phyloP scores from a whole-genome alignment of 2,797 vertebrate genomes.

The Pseudotriccus pelzelni region DNA sequence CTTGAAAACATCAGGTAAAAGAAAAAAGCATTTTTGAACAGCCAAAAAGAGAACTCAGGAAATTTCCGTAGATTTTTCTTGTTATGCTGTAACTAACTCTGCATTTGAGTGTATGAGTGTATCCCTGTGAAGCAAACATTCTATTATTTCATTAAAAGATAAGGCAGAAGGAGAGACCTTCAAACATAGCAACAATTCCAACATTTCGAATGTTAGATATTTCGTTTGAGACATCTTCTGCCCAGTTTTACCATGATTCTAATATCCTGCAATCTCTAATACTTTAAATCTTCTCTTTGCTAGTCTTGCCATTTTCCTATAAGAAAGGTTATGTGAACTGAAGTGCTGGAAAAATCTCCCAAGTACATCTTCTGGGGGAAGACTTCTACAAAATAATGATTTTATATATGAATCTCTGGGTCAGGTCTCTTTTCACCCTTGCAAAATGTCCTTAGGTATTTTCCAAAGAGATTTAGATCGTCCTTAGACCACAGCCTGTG shows the following conservation, averaged over 20 bases:
- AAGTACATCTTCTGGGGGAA: neutral
- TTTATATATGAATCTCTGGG: neutral
- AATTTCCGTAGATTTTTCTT: neutral
- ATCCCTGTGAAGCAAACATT: neutral
- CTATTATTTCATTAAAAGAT: neutral
- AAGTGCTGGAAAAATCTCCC: neutral
- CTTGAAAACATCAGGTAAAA: neutral
- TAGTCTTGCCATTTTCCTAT: neutral
- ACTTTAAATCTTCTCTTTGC: neutral
- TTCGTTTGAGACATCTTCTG: neutral
- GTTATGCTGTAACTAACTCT: neutral
- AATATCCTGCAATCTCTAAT: neutral
- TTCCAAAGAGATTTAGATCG: neutral
- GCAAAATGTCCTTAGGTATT: neutral
- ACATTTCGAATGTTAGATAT: neutral
- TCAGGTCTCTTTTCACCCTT: neutral
- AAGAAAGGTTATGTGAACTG: neutral
- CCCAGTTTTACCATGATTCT: neutral
- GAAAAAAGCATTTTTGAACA: neutral
- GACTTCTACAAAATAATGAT: neutral
- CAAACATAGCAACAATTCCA: neutral
- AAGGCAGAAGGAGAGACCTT: neutral
- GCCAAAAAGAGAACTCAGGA: neutral
- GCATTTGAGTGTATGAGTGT: neutral
- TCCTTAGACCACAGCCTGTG: neutral